phyloP scores from a whole-genome alignment of 1,140 invertebrate genomes.

The Tetragnatha versicolor region DNA sequence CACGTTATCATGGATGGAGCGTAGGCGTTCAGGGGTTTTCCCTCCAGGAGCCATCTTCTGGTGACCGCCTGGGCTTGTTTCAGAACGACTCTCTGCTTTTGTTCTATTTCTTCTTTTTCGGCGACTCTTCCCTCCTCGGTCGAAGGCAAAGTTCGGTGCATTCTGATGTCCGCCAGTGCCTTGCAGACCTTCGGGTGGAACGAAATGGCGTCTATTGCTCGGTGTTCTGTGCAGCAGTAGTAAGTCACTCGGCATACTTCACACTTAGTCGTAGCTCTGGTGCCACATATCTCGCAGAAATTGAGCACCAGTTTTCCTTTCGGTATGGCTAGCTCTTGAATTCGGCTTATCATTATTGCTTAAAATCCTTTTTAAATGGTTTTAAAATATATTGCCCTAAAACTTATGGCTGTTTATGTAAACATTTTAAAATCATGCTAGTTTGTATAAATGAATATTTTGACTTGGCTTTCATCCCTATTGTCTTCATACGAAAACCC shows the following conservation, averaged over 20 bases:
- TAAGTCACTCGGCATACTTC: slow-evolving; percentile 26
- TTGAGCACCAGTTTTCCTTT: neutral
- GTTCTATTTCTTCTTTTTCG: neutral
- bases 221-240: slow-evolving; percentile 28
- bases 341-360: neutral
- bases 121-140: slow-evolving; percentile 3
- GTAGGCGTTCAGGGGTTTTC: neutral
- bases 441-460: no score
- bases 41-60: slow-evolving; percentile 21
- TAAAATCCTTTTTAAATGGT: neutral
- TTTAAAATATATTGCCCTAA: neutral
- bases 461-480: no score
- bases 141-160: slow-evolving; percentile 4
- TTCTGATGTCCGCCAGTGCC: neutral
- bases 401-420: neutral
- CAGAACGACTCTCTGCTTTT: neutral
- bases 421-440: neutral
- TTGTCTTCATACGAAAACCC: no score
- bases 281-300: slow-evolving; percentile 24
- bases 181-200: slow-evolving; percentile 24
- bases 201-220: neutral
- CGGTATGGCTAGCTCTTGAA: slow-evolving; percentile 28
- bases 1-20: slow-evolving; percentile 13
- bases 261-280: slow-evolving; percentile 32
- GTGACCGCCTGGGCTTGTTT: neutral